Base-by-base conservation (phyloP, 2,113 vertebrate genomes). In the Neodontobutis hainanensis region DNA sequence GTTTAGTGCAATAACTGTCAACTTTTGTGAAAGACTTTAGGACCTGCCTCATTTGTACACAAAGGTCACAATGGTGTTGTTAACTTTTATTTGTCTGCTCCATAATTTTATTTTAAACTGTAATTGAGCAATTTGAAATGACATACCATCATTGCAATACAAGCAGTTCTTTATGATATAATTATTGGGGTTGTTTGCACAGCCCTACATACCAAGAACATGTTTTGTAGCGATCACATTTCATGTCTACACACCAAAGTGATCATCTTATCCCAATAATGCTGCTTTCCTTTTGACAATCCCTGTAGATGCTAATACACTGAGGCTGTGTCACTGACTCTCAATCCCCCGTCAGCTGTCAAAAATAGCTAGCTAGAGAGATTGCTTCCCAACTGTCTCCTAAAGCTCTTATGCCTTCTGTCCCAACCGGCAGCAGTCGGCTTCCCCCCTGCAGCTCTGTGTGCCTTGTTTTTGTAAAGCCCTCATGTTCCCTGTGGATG, bases 371-470 rank as follows among this genome's bases (percentile, higher is more conserved):
- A 65, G 64, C 68, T 68, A 10, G 64, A 79, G 56, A 52, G 65
- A 77, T 68, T 78, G 40, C 73, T 47, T 79, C 69, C 77, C 64
- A 68, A 71, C 75, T 69, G 66, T 70, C 78, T 83, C 61, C 16
- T 87, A 78, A 85, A 84, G 70, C 64, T 75, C 82, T 81, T 69
- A 73, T 45, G 70, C 68, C 64, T 78, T 62, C 75, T 68, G 70
- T 73, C 53, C 62, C 73, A 69, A 77, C 68, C 0, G 71, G 59
- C 40, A 75, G 73, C 68, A 69, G 66, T 52, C 61, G 19, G 40
- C 76, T 84, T 67, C 61, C 50, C 61, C 56, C 59, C 68, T 1
- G 64, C 50, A 63, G 78, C 2, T 51, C 63, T 58, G 55, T 43
- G 19, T 64, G 61, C 19, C 49, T 55, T 8, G 62, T 38, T 42